A percentile compares a stretch with the other conserved stretches of the same genome.
Conservation (phyloP, 1,140 invertebrate genomes). For the Hylyphantes graminicola region DNA sequence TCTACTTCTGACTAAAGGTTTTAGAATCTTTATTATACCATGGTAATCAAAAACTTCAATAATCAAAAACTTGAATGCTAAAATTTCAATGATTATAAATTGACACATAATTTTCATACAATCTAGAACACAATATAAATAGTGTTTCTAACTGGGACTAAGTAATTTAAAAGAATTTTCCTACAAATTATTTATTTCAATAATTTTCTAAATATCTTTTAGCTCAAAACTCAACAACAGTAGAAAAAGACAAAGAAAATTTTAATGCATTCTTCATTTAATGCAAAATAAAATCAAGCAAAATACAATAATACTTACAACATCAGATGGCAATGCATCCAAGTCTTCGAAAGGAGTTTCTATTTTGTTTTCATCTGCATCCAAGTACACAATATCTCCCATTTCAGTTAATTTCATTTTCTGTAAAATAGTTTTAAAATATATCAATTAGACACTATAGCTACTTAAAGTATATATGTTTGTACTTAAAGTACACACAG, state of each 20-base stretch:
- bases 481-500: not conserved
- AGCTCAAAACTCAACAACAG: not conserved
- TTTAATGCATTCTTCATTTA: not conserved
- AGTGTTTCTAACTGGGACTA: no score
- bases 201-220: no score
- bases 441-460: not conserved
- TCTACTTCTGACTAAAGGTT: no score
- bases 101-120: no score
- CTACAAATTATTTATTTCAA: no score
- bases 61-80: no score
- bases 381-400: constrained; percentile 90
- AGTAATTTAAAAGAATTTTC: no score
- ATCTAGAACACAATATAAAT: no score
- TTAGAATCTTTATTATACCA: no score
- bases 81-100: no score
- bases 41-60: no score
- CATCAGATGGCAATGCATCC: constrained; percentile 82
- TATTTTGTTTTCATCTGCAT: constrained; percentile 88
- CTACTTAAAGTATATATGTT: not conserved
- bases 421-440: constrained; percentile 68
- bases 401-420: constrained; percentile 79
- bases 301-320: constrained; percentile 65
- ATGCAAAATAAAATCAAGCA: no score
- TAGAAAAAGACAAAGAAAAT: not conserved
- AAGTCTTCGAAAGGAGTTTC: constrained; percentile 89